Evolutionary conservation across 1,140 invertebrate genomes (phyloP), one percentile per base, ranked within the genome.

Genomic region (Cryptotermes secundus): DNA sequence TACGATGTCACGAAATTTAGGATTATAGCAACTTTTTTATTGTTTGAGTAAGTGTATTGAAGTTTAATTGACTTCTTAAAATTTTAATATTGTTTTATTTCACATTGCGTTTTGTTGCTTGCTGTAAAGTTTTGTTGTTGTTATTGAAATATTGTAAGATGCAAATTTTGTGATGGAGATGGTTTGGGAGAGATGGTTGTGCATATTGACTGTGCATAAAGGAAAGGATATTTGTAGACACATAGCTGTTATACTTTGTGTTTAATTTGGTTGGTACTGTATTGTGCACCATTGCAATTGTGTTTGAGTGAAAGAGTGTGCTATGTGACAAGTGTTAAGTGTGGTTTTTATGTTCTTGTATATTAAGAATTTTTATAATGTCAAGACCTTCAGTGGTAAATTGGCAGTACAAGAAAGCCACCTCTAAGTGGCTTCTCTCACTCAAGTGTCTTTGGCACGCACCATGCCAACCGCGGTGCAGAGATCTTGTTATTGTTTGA

Each of bases 61-160:
- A 42, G 34, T 83, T 80, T 36, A 80, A 72, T 79, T 84, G 53
- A 82, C 81, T 82, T 72, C 59, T 83, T 83, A 83, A 83, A 84
- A 84, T 72, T 84, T 84, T 84, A 84, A 84, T 84, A 84, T 84
- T 84, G 83, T 72, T 84, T 82, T 84, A 82, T 82, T 84, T 81
- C 81, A 22, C 36, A 82, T 36, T 81, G 53, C 31, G 45, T 84
- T 84, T 84, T 84, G 84, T 84, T 84, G 84, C 42, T 84, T 84
- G 79, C 80, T 53, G 83, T 79, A 84, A 84, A 80, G 42, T 84
- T 84, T 84, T 84, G 84, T 84, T 84, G 82, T 82, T 45, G 79
- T 84, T 45, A 80, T 81, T 79, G 16, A 83, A 34, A 34, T 83
- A 83, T 38, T 49, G 72, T 81, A 84, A 82, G 84, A 65, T 65